phyloP scores from a whole-genome alignment of 1,140 invertebrate species.

The Papilio dardanus region DNA sequence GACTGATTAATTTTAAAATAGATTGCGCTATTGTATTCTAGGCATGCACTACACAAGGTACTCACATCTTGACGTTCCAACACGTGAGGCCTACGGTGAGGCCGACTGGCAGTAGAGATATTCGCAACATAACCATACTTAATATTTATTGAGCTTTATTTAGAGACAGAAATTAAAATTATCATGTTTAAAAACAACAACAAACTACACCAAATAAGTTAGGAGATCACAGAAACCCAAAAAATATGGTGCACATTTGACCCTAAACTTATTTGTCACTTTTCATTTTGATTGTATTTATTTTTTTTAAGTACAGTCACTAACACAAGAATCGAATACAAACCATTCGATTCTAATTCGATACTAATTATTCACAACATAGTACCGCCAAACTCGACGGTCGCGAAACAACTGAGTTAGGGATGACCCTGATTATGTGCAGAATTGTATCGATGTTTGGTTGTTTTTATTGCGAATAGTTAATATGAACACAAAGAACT shows the following conservation, averaged over 20 bases:
- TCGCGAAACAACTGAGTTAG: constrained; percentile 16
- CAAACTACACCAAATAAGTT: no score
- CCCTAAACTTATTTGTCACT: not conserved
- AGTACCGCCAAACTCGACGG: constrained; percentile 14
- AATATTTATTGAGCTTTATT: not conserved
- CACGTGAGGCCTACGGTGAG: constrained; percentile 15
- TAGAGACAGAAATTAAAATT: not conserved
- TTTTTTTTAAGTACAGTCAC: not conserved
- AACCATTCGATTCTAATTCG: not conserved
- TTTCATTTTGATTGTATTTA: not conserved
- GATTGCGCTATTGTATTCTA: not conserved
- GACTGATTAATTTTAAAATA: not conserved
- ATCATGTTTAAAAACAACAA: no score
- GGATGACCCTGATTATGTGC: constrained; percentile 1
- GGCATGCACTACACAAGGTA: not conserved
- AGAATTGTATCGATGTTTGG: not conserved
- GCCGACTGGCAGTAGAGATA: not conserved
- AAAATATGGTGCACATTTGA: no score
- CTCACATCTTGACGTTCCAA: constrained; percentile 25
- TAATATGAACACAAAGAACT: not conserved
- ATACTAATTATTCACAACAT: not conserved
- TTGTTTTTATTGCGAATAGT: constrained; percentile 1
- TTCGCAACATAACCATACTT: not conserved
- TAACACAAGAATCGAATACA: not conserved
- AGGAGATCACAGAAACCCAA: no score